These are phyloP conservation scores for Tinea pellionella DNA, from an alignment of 2,888 invertebrate genomes.

Conservation along the genomic window DNA sequence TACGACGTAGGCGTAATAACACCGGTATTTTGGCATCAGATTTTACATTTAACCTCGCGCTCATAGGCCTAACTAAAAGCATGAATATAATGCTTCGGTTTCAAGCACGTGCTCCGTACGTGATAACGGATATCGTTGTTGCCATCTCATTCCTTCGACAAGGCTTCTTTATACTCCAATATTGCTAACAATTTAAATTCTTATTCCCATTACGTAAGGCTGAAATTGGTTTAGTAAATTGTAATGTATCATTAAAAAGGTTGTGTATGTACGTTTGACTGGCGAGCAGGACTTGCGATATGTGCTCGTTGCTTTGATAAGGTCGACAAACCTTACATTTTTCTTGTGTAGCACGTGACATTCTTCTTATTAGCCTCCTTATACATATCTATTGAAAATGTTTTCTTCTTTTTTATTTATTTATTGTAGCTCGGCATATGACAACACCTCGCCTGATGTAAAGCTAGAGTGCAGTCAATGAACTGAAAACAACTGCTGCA, in stretches of 20 bases:
- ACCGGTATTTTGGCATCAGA: conserved; percentile 8
- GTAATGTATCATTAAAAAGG: background rate
- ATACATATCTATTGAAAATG: background rate
- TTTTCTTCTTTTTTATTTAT: no score
- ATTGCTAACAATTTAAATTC: background rate
- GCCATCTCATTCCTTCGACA: conserved; percentile 2
- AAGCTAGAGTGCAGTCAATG: no score
- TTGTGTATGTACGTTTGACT: background rate
- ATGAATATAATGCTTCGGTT: background rate
- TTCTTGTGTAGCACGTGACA: background rate
- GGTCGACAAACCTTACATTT: conserved; percentile 1
- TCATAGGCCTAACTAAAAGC: background rate
- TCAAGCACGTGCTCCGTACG: conserved; percentile 35
- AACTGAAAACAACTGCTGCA: no score
- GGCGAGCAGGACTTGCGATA: background rate
- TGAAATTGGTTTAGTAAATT: background rate
- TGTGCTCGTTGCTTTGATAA: background rate
- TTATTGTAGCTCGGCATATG: no score
- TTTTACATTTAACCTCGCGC: background rate
- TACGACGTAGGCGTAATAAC: background rate
- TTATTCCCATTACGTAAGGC: background rate
- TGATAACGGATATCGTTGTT: conserved; percentile 22
- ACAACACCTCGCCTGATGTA: no score
- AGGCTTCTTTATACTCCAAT: background rate
- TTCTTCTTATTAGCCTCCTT: background rate